These are phyloP conservation scores for Smutsia temminckii DNA, from an alignment of 2,797 vertebrate species.

Conservation along the genomic window DNA sequence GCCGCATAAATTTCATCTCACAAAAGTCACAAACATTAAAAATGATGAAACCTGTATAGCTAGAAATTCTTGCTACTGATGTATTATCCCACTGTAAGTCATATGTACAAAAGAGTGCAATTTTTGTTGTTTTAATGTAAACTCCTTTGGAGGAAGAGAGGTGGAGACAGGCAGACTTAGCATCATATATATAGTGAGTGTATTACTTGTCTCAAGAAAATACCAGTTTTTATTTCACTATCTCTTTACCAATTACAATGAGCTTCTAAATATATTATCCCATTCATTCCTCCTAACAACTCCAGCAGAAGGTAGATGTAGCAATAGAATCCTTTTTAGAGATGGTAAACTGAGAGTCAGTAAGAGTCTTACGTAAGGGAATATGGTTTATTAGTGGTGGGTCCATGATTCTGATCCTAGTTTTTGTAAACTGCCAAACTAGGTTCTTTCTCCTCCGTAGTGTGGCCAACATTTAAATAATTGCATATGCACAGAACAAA, in stretches of 20 bases:
- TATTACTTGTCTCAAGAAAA: background rate
- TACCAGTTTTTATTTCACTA: background rate
- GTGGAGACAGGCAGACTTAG: background rate
- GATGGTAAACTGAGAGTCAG: background rate
- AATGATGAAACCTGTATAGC: background rate
- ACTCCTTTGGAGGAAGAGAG: background rate
- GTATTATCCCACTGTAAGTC: background rate
- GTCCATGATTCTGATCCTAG: background rate
- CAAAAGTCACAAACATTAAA: constrained; percentile 15
- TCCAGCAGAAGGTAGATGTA: background rate
- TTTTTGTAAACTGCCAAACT: background rate
- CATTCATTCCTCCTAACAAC: background rate
- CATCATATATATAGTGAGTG: background rate
- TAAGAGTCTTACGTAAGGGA: background rate
- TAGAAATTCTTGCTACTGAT: background rate
- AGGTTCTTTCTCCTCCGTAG: background rate
- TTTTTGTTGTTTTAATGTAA: background rate
- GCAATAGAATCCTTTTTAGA: background rate
- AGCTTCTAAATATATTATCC: background rate
- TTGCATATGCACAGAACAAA: background rate
- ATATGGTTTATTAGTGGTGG: background rate
- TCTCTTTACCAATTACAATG: background rate
- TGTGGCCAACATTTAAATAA: background rate
- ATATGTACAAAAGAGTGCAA: background rate
- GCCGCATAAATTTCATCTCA: background rate